Evolutionary conservation across 2,113 vertebrate genomes (phyloP).

Genomic region (Salminus brasiliensis): DNA sequence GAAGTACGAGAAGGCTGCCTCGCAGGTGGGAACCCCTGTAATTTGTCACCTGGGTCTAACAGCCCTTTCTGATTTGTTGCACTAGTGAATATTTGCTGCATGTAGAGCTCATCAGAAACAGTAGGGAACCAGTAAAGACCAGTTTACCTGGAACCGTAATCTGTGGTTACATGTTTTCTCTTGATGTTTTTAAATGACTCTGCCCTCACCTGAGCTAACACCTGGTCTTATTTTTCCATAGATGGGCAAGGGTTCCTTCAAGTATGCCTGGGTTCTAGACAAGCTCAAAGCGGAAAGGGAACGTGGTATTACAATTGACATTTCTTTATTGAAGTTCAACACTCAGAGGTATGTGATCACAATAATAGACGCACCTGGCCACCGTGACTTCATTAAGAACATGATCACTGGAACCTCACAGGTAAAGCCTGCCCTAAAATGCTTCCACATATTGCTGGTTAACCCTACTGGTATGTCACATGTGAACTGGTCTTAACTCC

Average conservation of each 20-base stretch:
- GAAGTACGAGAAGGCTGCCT: slow-evolving; percentile 78
- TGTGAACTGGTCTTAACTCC: no score
- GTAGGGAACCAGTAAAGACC: no score
- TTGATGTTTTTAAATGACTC: no score
- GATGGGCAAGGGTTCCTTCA: slow-evolving; percentile 84
- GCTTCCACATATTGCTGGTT: no score
- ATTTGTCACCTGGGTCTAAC: background rate
- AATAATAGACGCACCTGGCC: slow-evolving; percentile 82
- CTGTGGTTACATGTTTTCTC: no score
- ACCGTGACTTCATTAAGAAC: slow-evolving; percentile 84
- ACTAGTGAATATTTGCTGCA: no score
- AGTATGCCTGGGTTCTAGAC: slow-evolving; percentile 83
- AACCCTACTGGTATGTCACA: no score
- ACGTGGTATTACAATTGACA: slow-evolving; percentile 82
- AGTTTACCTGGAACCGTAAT: no score
- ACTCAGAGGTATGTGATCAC: slow-evolving; percentile 80
- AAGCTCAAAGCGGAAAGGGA: slow-evolving; percentile 82
- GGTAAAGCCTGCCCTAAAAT: slow-evolving; percentile 59
- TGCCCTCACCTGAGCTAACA: no score
- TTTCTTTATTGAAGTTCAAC: slow-evolving; percentile 78
- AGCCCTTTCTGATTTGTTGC: no score
- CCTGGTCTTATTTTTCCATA: slow-evolving; percentile 38
- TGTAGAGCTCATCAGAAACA: no score
- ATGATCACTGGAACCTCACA: slow-evolving; percentile 86
- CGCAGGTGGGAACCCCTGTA: slow-evolving; percentile 53